Conservation (phyloP, 1,140 invertebrate species). For the Rhopalosiphum maidis region DNA sequence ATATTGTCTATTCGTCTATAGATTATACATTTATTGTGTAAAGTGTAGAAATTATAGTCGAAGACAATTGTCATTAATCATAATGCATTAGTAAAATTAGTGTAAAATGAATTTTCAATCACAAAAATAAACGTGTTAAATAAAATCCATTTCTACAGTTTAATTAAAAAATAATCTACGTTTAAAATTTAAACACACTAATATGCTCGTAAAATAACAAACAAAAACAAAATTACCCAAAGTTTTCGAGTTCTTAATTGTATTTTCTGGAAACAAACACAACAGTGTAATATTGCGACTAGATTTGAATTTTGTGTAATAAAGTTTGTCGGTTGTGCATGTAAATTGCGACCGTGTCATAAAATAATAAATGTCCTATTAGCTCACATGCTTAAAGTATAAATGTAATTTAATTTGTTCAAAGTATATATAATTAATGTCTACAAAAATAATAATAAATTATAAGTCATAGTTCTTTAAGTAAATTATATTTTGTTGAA, state of each 20-base stretch:
- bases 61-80: background rate
- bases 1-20: background rate
- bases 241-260: slow-evolving; percentile 39
- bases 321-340: slow-evolving; percentile 29
- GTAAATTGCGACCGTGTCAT: slow-evolving; percentile 24
- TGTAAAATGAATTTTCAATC: background rate
- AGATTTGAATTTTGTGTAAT: slow-evolving; percentile 23
- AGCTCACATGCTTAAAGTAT: slow-evolving; percentile 34
- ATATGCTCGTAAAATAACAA: slow-evolving; percentile 40
- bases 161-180: slow-evolving; percentile 14
- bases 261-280: slow-evolving; percentile 23
- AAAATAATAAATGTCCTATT: slow-evolving; percentile 34
- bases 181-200: slow-evolving; percentile 21
- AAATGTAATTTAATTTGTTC: slow-evolving; percentile 47
- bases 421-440: slow-evolving; percentile 22
- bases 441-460: slow-evolving; percentile 36
- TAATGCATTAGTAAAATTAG: background rate
- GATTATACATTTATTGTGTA: background rate
- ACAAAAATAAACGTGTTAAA: background rate
- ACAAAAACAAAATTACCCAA: slow-evolving; percentile 8
- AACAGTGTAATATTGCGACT: slow-evolving; percentile 29
- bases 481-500: slow-evolving; percentile 35
- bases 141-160: background rate
- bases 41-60: background rate
- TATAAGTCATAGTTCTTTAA: slow-evolving; percentile 22